A percentile compares a stretch with the other conserved stretches of the same genome.
Evolutionary conservation across 2,888 invertebrate species (phyloP).

Genomic region (Eristalis pertinax): DNA sequence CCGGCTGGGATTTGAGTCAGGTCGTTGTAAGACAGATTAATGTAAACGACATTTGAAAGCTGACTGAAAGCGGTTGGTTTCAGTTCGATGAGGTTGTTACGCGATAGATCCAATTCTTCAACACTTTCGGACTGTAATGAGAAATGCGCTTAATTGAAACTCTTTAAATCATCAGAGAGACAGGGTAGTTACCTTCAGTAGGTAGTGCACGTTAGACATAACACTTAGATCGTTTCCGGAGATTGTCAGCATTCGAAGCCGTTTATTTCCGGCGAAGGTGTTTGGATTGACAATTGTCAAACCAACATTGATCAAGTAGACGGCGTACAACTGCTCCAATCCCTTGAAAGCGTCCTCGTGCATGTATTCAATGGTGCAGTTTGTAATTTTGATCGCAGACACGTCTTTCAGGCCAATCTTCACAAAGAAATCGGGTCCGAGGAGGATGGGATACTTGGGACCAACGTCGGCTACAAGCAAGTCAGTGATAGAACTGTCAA

Average conservation of each 20-base stretch:
- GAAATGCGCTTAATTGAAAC: neutral
- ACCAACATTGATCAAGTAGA: conserved; percentile 87
- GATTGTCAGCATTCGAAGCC: conserved; percentile 86
- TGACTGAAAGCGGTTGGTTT: conserved; percentile 85
- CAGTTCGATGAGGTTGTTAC: conserved; percentile 86
- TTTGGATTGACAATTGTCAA: conserved; percentile 86
- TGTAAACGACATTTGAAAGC: conserved; percentile 85
- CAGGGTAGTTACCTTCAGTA: conserved; percentile 76
- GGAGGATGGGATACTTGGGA: conserved; percentile 83
- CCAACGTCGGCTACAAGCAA: conserved; percentile 86
- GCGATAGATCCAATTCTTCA: conserved; percentile 87
- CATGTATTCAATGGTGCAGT: conserved; percentile 86
- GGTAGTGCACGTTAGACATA: conserved; percentile 79
- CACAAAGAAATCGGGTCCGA: conserved; percentile 85
- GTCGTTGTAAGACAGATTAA: conserved; percentile 87
- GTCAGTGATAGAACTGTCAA: conserved; percentile 86
- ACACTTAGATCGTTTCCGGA: conserved; percentile 85
- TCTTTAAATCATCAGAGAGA: neutral
- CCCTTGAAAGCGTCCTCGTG: conserved; percentile 87
- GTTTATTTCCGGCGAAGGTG: conserved; percentile 86
- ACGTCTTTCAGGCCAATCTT: conserved; percentile 86
- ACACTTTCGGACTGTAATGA: conserved; percentile 83
- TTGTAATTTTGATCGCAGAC: conserved; percentile 86
- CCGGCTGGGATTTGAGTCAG: conserved; percentile 82
- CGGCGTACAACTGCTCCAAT: conserved; percentile 85